Conservation (phyloP, 1,140 invertebrate genomes). For the Ladona fulva region DNA sequence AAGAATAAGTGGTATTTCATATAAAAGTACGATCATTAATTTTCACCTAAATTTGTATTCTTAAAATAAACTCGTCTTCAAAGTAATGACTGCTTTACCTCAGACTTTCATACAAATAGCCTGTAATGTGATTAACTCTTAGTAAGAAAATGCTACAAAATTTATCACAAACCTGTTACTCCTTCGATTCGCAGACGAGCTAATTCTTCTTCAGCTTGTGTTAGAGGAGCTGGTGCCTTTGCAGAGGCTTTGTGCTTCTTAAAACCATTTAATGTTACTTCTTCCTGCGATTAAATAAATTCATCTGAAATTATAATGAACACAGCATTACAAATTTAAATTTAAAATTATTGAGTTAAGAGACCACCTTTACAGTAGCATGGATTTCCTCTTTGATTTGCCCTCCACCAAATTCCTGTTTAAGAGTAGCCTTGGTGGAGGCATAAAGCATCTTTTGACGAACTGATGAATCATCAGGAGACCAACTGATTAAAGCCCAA, state of each 20-base stretch:
- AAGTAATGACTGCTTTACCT: no score
- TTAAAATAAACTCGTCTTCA: no score
- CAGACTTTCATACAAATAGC: no score
- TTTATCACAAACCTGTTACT: conserved; percentile 25
- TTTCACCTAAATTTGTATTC: no score
- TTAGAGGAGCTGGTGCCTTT: conserved; percentile 77
- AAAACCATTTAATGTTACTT: conserved; percentile 74
- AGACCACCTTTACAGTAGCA: conserved; percentile 60
- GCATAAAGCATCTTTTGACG: conserved; percentile 98
- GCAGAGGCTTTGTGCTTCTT: conserved; percentile 65
- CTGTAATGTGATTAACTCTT: no score
- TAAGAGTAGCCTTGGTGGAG: conserved; percentile 95
- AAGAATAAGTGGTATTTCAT: no score
- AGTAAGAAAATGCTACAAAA: no score
- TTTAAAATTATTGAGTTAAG: conserved; percentile 22
- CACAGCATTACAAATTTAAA: conserved; percentile 18
- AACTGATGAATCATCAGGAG: conserved; percentile 78
- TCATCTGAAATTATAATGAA: neutral
- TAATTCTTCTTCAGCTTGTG: conserved; percentile 80
- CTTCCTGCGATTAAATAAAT: conserved; percentile 50
- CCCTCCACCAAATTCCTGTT: conserved; percentile 86
- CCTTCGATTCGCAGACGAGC: conserved; percentile 68
- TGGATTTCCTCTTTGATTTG: conserved; percentile 89
- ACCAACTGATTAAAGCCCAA: conserved; percentile 94
- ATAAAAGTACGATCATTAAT: no score